phyloP scores from a whole-genome alignment of 2,888 invertebrate genomes.

The Drepana falcataria region DNA sequence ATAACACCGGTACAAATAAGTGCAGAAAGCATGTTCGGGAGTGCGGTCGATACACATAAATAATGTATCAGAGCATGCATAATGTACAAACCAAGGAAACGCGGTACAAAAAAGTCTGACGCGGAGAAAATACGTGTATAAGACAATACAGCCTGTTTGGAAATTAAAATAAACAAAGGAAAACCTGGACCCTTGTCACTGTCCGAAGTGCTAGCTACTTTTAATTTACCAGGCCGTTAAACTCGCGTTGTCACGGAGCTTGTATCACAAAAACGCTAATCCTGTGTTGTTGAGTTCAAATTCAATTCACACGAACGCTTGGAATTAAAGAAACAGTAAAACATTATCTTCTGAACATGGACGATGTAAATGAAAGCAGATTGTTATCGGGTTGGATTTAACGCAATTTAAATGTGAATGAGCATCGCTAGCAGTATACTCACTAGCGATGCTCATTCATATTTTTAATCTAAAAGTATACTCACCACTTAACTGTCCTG shows the following conservation, averaged over 20 bases:
- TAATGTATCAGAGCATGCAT: conserved; percentile 39
- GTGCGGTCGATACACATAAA: conserved; percentile 37
- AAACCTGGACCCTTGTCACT: conserved; percentile 46
- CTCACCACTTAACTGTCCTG: no score
- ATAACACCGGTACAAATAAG: conserved; percentile 26
- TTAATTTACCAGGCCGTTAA: conserved; percentile 55
- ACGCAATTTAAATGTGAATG: conserved; percentile 11
- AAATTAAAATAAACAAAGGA: conserved; percentile 32
- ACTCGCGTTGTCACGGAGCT: conserved; percentile 34
- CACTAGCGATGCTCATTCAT: no score
- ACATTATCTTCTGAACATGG: neutral
- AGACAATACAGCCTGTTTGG: conserved; percentile 12
- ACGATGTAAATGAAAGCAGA: neutral
- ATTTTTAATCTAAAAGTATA: no score
- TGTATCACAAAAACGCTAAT: conserved; percentile 15
- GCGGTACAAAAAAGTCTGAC: conserved; percentile 28
- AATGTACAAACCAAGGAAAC: conserved; percentile 25
- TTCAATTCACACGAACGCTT: conserved; percentile 19
- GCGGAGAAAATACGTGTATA: conserved; percentile 6
- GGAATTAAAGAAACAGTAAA: conserved; percentile 9
- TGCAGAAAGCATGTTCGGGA: conserved; percentile 11
- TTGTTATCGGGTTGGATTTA: conserved; percentile 3
- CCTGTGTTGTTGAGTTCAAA: conserved; percentile 21
- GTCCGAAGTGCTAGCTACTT: conserved; percentile 45
- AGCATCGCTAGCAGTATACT: neutral